Base-by-base conservation (phyloP, 2,888 invertebrate species). In the Polyploca ridens region DNA sequence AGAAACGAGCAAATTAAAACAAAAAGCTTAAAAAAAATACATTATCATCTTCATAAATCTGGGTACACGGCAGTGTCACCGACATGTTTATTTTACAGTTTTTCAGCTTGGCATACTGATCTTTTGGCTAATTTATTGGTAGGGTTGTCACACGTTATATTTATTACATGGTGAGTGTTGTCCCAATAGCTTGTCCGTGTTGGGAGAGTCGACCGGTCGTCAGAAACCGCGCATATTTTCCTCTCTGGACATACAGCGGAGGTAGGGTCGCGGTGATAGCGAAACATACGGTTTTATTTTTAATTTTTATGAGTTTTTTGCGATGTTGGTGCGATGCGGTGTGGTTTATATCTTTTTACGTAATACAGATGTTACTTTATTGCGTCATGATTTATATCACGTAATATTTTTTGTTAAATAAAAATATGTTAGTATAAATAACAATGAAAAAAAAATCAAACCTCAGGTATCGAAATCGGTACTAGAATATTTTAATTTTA, bases 181-280 rank as follows among this genome's bases (percentile, higher is more conserved):
- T 86, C 79, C 81, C 73, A 73, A 64, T 85, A 94, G 94, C 82
- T 83, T 94, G 77, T 94, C 94, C 77, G 93, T 94, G 89, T 81
- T 94, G 86, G 94, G 94, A 65, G 93, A 93, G 73, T 81, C 92
- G 63, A 84, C 89, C 58, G 91, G 90, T 54, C 90, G 91, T 66
- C 93, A 89, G 89, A 93, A 94, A 89, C 93, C 94, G 73, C 91
- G 92, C 82, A 93, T 94, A 77, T 94, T 94, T 89, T 90, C 94
- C 79, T 94, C 94, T 70, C 84, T 94, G 89, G 94, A 94, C 83
- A 93, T 94, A 70, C 90, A 91, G 81, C 85, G 92, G 89, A 94
- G 94, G 94, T 94, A 94, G 78, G 83, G 72, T 69, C 69, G 75
- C 70, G 75, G 72, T 78, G 69, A 64, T 65, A 59, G 69, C 69